phyloP scores from a whole-genome alignment of 2,113 vertebrate genomes.

The Crotalus viridis region DNA sequence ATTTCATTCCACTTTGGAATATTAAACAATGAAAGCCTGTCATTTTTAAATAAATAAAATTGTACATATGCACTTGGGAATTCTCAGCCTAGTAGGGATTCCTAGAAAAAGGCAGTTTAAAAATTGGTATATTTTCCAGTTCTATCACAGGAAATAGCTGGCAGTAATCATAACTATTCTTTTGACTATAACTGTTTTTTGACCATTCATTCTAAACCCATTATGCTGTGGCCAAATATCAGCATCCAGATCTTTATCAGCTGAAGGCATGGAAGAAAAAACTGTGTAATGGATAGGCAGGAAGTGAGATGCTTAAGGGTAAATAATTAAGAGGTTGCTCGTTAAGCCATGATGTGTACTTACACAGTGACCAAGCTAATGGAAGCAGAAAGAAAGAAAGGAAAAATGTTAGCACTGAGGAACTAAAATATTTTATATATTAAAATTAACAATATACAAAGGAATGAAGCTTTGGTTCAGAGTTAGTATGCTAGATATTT shows the following conservation, averaged over 20 bases:
- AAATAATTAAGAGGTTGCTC: constrained; percentile 45
- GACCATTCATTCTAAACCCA: background rate
- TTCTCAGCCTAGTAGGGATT: background rate
- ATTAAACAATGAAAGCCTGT: background rate
- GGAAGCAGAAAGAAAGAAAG: constrained; percentile 78
- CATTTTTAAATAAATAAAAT: background rate
- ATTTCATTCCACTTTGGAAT: background rate
- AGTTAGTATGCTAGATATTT: constrained; percentile 51
- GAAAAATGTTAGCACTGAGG: constrained; percentile 72
- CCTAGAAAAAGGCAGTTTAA: background rate
- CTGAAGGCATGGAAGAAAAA: constrained; percentile 31
- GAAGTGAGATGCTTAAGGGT: constrained; percentile 48
- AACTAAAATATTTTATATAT: constrained; percentile 49
- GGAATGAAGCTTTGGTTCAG: constrained; percentile 33
- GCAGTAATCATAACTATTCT: background rate
- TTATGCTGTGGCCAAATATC: background rate
- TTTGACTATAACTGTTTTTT: background rate
- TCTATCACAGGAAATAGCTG: background rate
- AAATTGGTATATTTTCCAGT: background rate
- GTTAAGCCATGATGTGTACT: constrained; percentile 75
- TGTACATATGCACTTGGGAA: background rate
- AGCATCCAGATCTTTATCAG: constrained; percentile 22
- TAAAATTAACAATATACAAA: constrained; percentile 46
- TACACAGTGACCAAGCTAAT: constrained; percentile 98
- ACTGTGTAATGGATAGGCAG: constrained; percentile 29